Base-by-base conservation (phyloP, 2,888 invertebrate species). In the Philopedon plagiatum region DNA sequence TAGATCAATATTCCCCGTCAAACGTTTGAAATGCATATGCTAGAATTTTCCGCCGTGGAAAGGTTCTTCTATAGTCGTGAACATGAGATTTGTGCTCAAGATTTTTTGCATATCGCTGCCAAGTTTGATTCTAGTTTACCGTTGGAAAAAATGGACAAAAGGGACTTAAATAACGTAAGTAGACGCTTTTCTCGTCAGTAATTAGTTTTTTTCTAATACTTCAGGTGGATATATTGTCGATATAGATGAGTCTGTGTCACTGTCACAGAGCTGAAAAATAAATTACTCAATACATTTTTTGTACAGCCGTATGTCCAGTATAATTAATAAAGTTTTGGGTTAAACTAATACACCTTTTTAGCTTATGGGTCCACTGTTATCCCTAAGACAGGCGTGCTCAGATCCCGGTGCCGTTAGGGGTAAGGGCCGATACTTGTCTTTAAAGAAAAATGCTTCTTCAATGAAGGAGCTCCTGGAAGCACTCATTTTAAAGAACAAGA, bases 31-130 rank as follows among this genome's bases (percentile, higher is more conserved):
- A 82, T 89, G 5, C 89, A 92, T 81, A 88, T 87, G 84, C 80
- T 93, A 46, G 86, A 88, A 41, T 91, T 94, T 80, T 89, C 91
- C n/a, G 91, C 92, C 3, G 88, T 93, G 0, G 94, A 94, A 82
- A 89, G 90, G 71, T 89, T 92, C 76, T 93, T 92, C 81, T 94
- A 94, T 81, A 86, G 88, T n/a, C 86, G 87, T 34, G 89, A 91
- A 78, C 90, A 90, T 78, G 81, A 83, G 13, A 83, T 87, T 11
- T 90, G 89, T 76, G 84, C 86, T 1, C 78, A 78, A 1, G 86
- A 85, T 9, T 90, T 91, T 71, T 76, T 87, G 23, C 73, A 83
- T 21, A 88, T 86, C 67, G 82, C 90, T 34, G 77, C 77, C 13
- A 84, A 84, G 57, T 85, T 85, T 75, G 80, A 84, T 58, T 77